Evolutionary conservation across 2,888 invertebrate genomes (phyloP).

Genomic region (Perdita meconis): DNA sequence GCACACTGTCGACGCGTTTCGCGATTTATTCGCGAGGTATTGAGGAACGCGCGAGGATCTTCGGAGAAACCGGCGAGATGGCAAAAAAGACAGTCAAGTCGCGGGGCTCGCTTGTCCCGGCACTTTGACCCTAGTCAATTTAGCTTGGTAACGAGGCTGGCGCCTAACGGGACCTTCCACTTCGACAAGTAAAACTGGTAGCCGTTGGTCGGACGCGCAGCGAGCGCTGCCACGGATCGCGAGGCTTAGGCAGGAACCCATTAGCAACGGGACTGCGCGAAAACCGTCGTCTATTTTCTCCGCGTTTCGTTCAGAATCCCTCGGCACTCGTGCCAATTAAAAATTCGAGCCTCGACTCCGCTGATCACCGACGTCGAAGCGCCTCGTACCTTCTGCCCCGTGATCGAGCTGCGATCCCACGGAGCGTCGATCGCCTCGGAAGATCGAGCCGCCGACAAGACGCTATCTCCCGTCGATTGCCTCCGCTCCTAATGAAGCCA

Average conservation of each 20-base stretch:
- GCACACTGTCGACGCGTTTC: too few species aligned
- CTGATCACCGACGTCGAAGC: too few species aligned
- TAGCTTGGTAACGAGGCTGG: conserved; percentile 57
- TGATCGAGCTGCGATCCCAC: too few species aligned
- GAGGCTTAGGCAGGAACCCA: conserved; percentile 15
- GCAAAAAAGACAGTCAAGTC: conserved; percentile 1
- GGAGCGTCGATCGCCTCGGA: not conserved
- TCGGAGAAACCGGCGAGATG: not conserved
- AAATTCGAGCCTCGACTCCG: not conserved
- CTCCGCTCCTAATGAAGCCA: conserved; percentile 53
- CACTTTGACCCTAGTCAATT: conserved; percentile 51
- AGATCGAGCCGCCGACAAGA: conserved; percentile 5
- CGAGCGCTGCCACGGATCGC: conserved; percentile 16
- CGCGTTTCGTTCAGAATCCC: too few species aligned
- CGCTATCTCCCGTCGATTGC: conserved; percentile 12
- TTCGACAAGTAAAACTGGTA: conserved; percentile 41
- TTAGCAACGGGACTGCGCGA: conserved; percentile 18
- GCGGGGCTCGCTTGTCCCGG: conserved; percentile 8
- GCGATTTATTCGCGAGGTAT: too few species aligned
- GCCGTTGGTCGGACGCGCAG: conserved; percentile 6
- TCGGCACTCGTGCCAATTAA: not conserved
- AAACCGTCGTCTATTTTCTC: conserved; percentile 5
- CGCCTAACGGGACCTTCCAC: conserved; percentile 67
- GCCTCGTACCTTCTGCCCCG: too few species aligned
- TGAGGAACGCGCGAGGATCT: too few species aligned